Conservation (phyloP, 2,113 vertebrate genomes). For the Myocastor coypus region DNA sequence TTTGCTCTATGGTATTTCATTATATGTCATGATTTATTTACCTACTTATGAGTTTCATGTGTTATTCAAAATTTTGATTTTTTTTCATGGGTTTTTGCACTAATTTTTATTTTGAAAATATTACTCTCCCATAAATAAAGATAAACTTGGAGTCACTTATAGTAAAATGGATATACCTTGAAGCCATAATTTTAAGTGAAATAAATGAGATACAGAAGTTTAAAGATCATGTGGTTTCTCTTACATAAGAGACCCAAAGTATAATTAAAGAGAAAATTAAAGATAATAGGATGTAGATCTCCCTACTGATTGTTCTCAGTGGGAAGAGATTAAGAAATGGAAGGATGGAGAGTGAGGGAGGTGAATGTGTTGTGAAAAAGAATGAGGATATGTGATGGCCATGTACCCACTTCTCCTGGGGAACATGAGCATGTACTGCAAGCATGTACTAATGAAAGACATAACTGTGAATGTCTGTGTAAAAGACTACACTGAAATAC, state of each 20-base stretch:
- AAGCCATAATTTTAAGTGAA: background rate
- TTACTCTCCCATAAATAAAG: background rate
- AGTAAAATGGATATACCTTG: background rate
- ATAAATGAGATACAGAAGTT: background rate
- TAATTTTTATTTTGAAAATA: conserved; percentile 49
- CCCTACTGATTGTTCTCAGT: background rate
- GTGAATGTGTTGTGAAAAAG: background rate
- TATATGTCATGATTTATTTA: background rate
- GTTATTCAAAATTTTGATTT: conserved; percentile 39
- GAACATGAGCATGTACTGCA: background rate
- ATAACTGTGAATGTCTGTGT: background rate
- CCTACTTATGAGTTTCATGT: background rate
- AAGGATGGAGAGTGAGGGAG: background rate
- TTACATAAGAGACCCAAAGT: background rate
- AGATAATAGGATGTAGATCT: background rate
- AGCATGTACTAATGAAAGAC: background rate
- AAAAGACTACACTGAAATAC: background rate
- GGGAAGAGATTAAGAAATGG: background rate
- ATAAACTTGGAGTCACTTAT: background rate
- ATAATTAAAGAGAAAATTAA: background rate
- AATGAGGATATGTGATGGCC: background rate
- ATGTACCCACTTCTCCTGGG: background rate
- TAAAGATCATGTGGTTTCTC: background rate
- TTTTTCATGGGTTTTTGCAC: background rate
- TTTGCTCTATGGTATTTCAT: background rate